Evolutionary conservation across 1,140 invertebrate genomes (phyloP), one percentile per base, ranked within the genome.

Genomic region (Listronotus bonariensis): DNA sequence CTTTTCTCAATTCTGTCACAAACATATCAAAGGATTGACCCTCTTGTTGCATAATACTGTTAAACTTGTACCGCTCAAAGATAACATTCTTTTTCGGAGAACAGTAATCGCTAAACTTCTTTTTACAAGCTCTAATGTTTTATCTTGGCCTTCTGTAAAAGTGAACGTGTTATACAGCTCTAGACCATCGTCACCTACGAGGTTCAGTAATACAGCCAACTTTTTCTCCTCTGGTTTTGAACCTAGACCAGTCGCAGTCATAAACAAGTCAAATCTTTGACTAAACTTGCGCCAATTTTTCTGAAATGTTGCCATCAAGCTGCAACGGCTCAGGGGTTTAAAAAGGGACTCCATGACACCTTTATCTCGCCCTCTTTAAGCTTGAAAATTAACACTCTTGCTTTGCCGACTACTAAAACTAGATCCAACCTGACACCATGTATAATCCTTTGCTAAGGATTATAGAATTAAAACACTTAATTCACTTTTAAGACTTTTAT

Each of bases 21-120:
- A 43, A 55, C 8, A 7, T 38, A 17, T 61, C 34, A 40, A 53
- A 61, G 9, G 12, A 42, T 31, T 61, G 55, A 1, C 54, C 49
- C 32, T 34, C 12, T 52, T 52, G 1, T n/a, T 52, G 20, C 11
- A 52, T 20, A 11, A 52, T 34, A 7, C 6, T 52, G n/a, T 52
- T 52, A n/a, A 52, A 52, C 17, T 52, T 52, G 7, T 12, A 31
- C 12, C 49, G 8, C 20, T 26, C 49, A 52, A 26, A 52, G 4
- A 36, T 49, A 15, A 52, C 32, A 42, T 55, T 41, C 12, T 14
- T 36, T 8, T 38, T 7, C 15, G 53, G 9, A 5, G 53, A 14
- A 17, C 53, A 55, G 18, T 55, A 17, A 15, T n/a, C 53, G 10
- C 18, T 34, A 55, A 55, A 41, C 34, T 41, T 55, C 18, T 10